Conservation (phyloP, 2,888 invertebrate species). For the Callyntrura guangdongensis region DNA sequence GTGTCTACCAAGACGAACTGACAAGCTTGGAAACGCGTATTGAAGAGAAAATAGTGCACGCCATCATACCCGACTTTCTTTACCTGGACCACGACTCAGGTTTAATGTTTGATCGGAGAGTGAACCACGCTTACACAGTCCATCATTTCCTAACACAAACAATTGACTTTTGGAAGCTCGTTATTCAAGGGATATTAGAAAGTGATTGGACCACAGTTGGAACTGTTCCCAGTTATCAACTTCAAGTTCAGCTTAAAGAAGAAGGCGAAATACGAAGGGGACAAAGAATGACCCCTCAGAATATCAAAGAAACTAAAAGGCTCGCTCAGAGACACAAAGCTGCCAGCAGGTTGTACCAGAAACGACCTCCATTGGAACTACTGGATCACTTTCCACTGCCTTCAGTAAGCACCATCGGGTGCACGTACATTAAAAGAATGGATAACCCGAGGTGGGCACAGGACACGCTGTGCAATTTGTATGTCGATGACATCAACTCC, state of each 20-base stretch:
- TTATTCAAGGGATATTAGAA: constrained; percentile 64
- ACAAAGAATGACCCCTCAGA: constrained; percentile 7
- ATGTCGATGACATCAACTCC: constrained; percentile 77
- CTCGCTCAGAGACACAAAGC: constrained; percentile 56
- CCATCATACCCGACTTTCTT: constrained; percentile 75
- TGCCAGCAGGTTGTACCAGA: constrained; percentile 44
- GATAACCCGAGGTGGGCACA: constrained; percentile 75
- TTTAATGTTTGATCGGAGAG: constrained; percentile 74
- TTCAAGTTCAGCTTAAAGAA: neutral
- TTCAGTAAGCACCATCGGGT: constrained; percentile 60
- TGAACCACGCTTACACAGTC: constrained; percentile 74
- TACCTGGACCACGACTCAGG: constrained; percentile 63
- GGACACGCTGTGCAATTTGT: constrained; percentile 76
- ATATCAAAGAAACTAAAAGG: constrained; percentile 63
- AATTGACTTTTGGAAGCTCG: constrained; percentile 68
- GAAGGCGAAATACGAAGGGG: constrained; percentile 15
- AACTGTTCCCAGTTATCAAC: constrained; percentile 47
- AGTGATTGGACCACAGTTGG: constrained; percentile 70
- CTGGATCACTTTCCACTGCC: constrained; percentile 21
- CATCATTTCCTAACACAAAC: constrained; percentile 74
- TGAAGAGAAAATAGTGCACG: constrained; percentile 70
- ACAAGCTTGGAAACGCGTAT: constrained; percentile 63
- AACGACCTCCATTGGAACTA: constrained; percentile 19
- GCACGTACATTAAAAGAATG: constrained; percentile 27
- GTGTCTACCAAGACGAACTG: constrained; percentile 63